These are phyloP conservation scores for Pipistrellus pipistrellus DNA, from an alignment of 2,797 vertebrate genomes.

Conservation along the genomic window DNA sequence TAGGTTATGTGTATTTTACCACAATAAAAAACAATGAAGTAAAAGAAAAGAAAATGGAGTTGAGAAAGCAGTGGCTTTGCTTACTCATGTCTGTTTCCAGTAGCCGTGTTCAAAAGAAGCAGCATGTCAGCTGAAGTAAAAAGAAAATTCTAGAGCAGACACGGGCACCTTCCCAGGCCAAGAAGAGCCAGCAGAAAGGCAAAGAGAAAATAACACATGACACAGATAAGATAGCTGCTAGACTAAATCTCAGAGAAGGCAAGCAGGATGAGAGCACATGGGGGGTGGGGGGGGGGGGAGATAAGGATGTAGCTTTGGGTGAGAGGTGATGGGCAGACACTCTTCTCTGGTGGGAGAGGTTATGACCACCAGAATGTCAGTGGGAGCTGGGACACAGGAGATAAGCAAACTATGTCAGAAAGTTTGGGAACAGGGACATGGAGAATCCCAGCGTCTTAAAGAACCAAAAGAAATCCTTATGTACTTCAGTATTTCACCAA, in stretches of 20 bases:
- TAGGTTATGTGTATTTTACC: neutral
- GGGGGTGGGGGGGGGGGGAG: accelerated
- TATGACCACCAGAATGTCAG: neutral
- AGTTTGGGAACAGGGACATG: neutral
- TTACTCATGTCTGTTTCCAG: conserved; percentile 16
- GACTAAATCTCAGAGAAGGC: neutral
- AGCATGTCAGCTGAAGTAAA: neutral
- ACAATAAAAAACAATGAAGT: neutral
- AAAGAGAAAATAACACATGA: neutral
- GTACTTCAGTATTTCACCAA: conserved; percentile 35
- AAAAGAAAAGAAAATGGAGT: neutral
- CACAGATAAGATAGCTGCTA: neutral
- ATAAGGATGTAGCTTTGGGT: neutral
- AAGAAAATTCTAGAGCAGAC: neutral
- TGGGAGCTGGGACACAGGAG: neutral
- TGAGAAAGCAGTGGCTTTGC: neutral
- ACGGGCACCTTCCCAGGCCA: neutral
- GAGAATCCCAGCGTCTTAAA: neutral
- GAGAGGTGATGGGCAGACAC: neutral
- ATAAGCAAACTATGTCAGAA: neutral
- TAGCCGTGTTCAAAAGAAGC: neutral
- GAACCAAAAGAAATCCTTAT: conserved; percentile 6
- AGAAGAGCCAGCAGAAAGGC: neutral
- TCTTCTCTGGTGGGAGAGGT: neutral
- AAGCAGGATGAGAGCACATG: neutral